These are phyloP conservation scores for Oxyteleia sp. DNA, from an alignment of 2,888 invertebrate genomes.

Conservation along the genomic window DNA sequence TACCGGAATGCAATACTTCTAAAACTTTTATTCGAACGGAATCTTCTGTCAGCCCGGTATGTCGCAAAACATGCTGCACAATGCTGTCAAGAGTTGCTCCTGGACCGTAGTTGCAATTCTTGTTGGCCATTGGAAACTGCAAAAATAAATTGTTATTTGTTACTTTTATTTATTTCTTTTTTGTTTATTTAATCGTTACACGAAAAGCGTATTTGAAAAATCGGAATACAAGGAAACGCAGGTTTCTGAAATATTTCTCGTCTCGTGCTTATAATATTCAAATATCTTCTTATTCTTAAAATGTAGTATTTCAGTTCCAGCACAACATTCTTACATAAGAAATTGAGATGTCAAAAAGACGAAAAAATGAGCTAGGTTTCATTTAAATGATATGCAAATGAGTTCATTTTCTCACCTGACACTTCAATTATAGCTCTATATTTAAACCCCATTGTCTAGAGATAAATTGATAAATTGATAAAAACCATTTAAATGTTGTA, in stretches of 20 bases:
- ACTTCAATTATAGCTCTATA: neutral
- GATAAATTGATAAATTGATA: neutral
- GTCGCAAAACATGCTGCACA: slow-evolving; percentile 82
- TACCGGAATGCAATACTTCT: slow-evolving; percentile 81
- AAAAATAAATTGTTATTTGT: slow-evolving; percentile 1
- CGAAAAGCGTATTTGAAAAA: neutral
- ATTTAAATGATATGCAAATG: slow-evolving; percentile 8
- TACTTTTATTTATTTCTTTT: neutral
- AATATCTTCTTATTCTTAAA: neutral
- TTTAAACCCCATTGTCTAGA: neutral
- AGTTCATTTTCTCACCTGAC: slow-evolving; percentile 4
- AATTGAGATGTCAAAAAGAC: neutral
- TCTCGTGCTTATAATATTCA: neutral
- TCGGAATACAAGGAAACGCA: neutral
- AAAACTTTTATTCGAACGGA: slow-evolving; percentile 79
- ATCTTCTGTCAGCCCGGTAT: slow-evolving; percentile 78
- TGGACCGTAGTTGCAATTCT: slow-evolving; percentile 44
- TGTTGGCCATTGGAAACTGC: slow-evolving; percentile 23
- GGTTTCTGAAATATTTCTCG: neutral
- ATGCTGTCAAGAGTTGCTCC: slow-evolving; percentile 82
- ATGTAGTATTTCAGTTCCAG: neutral
- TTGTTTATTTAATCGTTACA: no score
- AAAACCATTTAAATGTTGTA: neutral
- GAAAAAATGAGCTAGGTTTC: neutral
- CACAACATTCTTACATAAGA: neutral